Percentiles rank a stretch among this genome's conserved stretches.
Conservation (phyloP, 2,797 vertebrate genomes). For the Tangara arthus region DNA sequence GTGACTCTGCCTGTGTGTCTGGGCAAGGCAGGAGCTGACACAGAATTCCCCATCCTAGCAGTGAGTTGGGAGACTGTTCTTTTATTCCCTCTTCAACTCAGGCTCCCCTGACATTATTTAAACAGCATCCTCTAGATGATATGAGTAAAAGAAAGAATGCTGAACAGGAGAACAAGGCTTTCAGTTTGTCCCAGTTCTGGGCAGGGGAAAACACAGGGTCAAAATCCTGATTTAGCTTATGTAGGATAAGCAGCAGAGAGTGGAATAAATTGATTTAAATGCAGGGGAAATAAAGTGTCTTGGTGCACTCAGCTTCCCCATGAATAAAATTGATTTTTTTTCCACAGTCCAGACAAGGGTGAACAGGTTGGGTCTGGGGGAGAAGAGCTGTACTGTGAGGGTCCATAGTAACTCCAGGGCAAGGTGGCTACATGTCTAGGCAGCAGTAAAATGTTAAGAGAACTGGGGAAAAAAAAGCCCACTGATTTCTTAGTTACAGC, state of each 20-base stretch:
- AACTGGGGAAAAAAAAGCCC: not conserved
- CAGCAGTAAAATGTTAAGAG: not conserved
- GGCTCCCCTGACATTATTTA: not conserved
- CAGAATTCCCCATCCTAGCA: not conserved
- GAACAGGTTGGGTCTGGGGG: not conserved
- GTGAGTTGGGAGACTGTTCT: not conserved
- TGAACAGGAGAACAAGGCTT: not conserved
- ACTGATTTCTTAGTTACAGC: not conserved
- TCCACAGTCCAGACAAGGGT: not conserved
- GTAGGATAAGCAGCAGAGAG: not conserved
- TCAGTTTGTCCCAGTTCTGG: not conserved
- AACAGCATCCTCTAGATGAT: not conserved
- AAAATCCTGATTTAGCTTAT: not conserved
- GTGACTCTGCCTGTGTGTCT: not conserved
- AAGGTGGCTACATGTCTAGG: not conserved
- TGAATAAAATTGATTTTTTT: not conserved
- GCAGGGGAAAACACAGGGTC: not conserved
- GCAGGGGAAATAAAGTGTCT: not conserved
- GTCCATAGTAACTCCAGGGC: not conserved
- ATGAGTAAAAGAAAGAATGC: not conserved
- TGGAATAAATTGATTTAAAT: not conserved
- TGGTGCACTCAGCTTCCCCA: not conserved
- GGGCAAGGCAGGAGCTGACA: not conserved
- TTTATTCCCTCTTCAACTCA: not conserved
- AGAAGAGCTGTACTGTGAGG: not conserved